These are phyloP conservation scores for Psephotus haematonotus DNA, from an alignment of 2,113 vertebrate species.

Conservation along the genomic window DNA sequence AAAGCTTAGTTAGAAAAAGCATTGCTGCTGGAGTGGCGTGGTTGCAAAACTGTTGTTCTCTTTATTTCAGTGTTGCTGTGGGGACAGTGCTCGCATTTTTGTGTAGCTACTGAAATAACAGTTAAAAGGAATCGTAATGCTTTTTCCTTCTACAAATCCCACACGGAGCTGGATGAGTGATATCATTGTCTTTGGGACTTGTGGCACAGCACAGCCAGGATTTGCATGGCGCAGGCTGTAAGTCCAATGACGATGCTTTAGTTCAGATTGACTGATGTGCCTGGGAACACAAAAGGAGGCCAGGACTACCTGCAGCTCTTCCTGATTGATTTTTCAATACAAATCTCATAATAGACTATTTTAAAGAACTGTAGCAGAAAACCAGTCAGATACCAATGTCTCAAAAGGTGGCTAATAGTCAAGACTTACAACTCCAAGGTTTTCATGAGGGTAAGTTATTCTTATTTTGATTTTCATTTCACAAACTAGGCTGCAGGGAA, in stretches of 20 bases:
- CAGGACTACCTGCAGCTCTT: conserved; percentile 25
- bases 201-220: not conserved
- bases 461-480: not conserved
- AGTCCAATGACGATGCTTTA: not conserved
- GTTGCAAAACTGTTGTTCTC: not conserved
- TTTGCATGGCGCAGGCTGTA: not conserved
- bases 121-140: not conserved
- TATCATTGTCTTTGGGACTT: not conserved
- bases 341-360: not conserved
- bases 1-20: not conserved
- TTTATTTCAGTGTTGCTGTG: not conserved
- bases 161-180: fast-evolving
- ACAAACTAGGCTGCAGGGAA: not conserved
- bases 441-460: not conserved
- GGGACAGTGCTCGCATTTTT: not conserved
- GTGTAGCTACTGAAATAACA: not conserved
- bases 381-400: not conserved
- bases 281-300: not conserved
- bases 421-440: not conserved
- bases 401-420: not conserved
- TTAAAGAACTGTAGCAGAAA: not conserved
- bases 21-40: not conserved
- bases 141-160: not conserved
- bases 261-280: not conserved
- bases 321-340: not conserved